phyloP scores from a whole-genome alignment of 2,888 invertebrate genomes.

The Oxycera nigricornis region DNA sequence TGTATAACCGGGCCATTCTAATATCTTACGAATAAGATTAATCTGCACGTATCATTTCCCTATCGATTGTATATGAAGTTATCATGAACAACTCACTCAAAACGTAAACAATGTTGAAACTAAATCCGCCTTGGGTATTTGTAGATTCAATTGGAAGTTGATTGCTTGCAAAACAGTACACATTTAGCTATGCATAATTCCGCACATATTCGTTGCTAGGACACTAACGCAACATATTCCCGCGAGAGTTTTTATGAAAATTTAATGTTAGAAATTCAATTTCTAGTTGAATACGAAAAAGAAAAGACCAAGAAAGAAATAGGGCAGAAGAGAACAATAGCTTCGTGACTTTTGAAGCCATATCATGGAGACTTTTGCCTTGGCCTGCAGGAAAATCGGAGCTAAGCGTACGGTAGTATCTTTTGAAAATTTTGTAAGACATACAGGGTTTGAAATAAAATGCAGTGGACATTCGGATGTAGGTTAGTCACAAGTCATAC shows the following conservation, averaged over 20 bases:
- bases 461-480: too few relatives aligned
- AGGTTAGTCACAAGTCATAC: too few relatives aligned
- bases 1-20: too few relatives aligned
- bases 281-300: conserved; percentile 41
- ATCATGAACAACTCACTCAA: too few relatives aligned
- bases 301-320: not conserved
- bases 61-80: too few relatives aligned
- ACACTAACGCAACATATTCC: not conserved
- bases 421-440: too few relatives aligned
- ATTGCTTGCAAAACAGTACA: not conserved
- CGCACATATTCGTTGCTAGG: not conserved
- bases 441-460: too few relatives aligned
- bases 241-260: conserved; percentile 42
- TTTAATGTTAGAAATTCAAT: conserved; percentile 43
- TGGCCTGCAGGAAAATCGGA: not conserved
- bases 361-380: not conserved
- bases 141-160: conserved; percentile 21
- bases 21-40: too few relatives aligned
- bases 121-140: not conserved
- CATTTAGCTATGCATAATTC: too few relatives aligned
- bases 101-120: not conserved
- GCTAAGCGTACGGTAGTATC: too few relatives aligned
- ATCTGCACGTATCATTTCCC: too few relatives aligned
- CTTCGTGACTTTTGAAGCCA: not conserved
- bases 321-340: not conserved